These are phyloP conservation scores for Gila orcuttii DNA, from an alignment of 2,113 vertebrate genomes.

Conservation along the genomic window DNA sequence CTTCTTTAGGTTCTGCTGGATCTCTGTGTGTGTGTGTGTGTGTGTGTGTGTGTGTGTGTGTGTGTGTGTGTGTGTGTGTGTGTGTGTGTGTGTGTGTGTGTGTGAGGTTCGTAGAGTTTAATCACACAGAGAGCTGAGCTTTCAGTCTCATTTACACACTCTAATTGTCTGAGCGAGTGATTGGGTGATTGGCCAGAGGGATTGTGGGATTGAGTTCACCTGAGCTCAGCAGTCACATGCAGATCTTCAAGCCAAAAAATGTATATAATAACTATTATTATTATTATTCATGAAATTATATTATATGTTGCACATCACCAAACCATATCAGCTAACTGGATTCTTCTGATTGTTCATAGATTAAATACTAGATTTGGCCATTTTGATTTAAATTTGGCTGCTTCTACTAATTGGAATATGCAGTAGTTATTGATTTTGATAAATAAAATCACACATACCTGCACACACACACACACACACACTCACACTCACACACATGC, in stretches of 20 bases:
- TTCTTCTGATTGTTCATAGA: too few relatives aligned
- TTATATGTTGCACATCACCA: too few relatives aligned
- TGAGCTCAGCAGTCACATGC: background rate
- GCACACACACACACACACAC: background rate
- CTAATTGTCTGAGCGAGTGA: background rate
- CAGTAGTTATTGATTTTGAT: background rate
- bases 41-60: too few relatives aligned
- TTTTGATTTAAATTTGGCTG: too few relatives aligned
- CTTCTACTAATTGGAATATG: too few relatives aligned
- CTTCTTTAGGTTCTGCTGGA: background rate
- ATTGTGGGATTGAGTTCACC: constrained; percentile 3
- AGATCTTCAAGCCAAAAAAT: background rate
- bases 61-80: too few relatives aligned
- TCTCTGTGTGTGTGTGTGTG: background rate
- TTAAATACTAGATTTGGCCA: too few relatives aligned
- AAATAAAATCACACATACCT: background rate
- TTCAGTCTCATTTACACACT: constrained; percentile 38
- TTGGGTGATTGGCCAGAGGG: background rate
- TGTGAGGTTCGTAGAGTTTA: background rate
- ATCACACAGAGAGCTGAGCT: constrained; percentile 15
- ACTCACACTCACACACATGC: too few relatives aligned
- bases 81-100: too few relatives aligned
- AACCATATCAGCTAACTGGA: too few relatives aligned
- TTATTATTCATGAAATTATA: too few relatives aligned
- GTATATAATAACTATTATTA: too few relatives aligned